Conservation (phyloP, 1,140 invertebrate genomes). For the Sycobia sp. region DNA sequence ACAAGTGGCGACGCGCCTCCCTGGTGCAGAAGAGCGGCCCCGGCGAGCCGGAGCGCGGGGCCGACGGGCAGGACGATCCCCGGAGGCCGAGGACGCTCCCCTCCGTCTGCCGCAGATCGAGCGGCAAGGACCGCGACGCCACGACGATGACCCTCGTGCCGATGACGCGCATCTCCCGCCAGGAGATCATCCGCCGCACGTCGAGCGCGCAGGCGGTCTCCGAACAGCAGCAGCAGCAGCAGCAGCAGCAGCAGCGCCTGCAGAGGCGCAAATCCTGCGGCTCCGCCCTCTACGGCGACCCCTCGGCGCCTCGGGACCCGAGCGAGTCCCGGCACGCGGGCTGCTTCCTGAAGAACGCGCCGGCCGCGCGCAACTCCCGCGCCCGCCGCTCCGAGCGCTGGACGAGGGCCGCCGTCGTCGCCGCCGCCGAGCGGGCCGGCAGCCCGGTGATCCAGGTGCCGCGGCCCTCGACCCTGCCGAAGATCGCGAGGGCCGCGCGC, state of each 20-base stretch:
- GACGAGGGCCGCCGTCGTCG: background rate
- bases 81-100: constrained; percentile 48
- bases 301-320: too few relatives aligned
- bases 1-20: constrained; percentile 30
- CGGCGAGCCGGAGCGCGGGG: background rate
- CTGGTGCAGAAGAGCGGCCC: background rate
- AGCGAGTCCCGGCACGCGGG: constrained; percentile 11
- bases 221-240: too few relatives aligned
- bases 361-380: constrained; percentile 8
- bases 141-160: constrained; percentile 11
- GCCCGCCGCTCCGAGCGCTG: constrained; percentile 23
- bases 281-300: background rate
- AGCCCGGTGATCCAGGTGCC: constrained; percentile 36
- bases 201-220: too few relatives aligned
- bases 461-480: constrained; percentile 52
- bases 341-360: constrained; percentile 39
- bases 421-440: constrained; percentile 1
- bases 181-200: constrained; percentile 52
- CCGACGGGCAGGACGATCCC: constrained; percentile 3
- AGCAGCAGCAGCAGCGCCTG: constrained; percentile 6
- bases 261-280: constrained; percentile 10
- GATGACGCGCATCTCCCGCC: constrained; percentile 46
- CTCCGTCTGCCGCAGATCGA: constrained; percentile 39
- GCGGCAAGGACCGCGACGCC: constrained; percentile 17
- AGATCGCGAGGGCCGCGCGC: constrained; percentile 38